phyloP scores from a whole-genome alignment of 2,888 invertebrate genomes.

The Cynaeus angustus region DNA sequence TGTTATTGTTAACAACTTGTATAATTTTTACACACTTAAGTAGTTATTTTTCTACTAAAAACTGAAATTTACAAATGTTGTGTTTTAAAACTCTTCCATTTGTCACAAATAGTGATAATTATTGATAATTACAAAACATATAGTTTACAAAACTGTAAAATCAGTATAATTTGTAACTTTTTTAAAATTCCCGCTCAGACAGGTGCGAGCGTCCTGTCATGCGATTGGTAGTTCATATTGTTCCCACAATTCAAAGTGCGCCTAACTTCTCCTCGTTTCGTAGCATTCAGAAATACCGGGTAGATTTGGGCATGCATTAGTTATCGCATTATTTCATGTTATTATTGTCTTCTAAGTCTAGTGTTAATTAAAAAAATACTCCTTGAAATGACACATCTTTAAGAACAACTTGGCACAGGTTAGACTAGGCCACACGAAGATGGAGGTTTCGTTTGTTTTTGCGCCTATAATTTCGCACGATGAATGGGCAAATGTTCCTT shows the following conservation, averaged over 20 bases:
- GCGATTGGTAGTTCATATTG: background rate
- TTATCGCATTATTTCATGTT: conserved; percentile 3
- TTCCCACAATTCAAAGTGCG: conserved; percentile 16
- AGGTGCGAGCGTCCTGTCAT: background rate
- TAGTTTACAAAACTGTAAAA: background rate
- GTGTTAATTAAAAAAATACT: conserved; percentile 1
- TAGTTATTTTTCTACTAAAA: too few species aligned
- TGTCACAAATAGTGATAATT: too few species aligned
- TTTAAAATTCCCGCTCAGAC: conserved; percentile 14
- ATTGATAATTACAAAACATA: too few species aligned
- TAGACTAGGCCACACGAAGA: conserved; percentile 51
- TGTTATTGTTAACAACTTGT: too few species aligned
- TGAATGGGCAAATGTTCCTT: conserved; percentile 75
- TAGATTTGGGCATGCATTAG: conserved; percentile 27
- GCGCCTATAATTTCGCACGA: conserved; percentile 71
- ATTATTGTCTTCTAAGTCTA: conserved; percentile 14
- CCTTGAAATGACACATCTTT: conserved; percentile 14
- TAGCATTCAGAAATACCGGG: conserved; percentile 43
- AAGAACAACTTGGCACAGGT: background rate
- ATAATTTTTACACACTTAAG: too few species aligned
- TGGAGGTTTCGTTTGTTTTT: conserved; percentile 66
- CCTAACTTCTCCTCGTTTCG: conserved; percentile 28
- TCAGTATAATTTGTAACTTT: background rate
- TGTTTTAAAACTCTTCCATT: too few species aligned
- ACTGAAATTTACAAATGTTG: too few species aligned